phyloP scores from a whole-genome alignment of 2,113 vertebrate genomes.

The Pterocles burchelli region DNA sequence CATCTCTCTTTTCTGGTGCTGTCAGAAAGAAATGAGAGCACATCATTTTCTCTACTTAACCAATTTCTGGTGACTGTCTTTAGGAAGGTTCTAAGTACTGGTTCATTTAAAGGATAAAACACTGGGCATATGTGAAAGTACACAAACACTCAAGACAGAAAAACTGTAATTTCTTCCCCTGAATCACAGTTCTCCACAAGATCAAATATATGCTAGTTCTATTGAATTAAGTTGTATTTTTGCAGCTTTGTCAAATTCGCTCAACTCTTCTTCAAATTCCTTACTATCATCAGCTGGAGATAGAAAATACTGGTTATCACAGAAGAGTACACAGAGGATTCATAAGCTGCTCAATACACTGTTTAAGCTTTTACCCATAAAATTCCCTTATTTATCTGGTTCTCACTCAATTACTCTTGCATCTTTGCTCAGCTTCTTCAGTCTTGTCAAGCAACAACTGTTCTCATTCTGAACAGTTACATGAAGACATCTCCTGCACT shows the following conservation, averaged over 20 bases:
- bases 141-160: neutral
- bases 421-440: neutral
- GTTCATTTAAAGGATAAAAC: neutral
- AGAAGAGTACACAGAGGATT: neutral
- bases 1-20: constrained; percentile 66
- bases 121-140: neutral
- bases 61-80: neutral
- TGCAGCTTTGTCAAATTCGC: neutral
- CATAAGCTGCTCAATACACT: neutral
- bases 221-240: neutral
- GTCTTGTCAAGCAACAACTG: neutral
- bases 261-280: neutral
- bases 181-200: neutral
- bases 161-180: neutral
- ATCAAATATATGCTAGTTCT: neutral
- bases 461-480: neutral
- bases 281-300: neutral
- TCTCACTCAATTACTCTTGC: neutral
- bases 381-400: neutral
- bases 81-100: neutral
- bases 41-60: constrained; percentile 54
- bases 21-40: constrained; percentile 63
- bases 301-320: neutral
- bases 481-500: neutral
- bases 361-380: neutral